Conservation (phyloP, 1,140 invertebrate genomes). For the Drosophila cardini region DNA sequence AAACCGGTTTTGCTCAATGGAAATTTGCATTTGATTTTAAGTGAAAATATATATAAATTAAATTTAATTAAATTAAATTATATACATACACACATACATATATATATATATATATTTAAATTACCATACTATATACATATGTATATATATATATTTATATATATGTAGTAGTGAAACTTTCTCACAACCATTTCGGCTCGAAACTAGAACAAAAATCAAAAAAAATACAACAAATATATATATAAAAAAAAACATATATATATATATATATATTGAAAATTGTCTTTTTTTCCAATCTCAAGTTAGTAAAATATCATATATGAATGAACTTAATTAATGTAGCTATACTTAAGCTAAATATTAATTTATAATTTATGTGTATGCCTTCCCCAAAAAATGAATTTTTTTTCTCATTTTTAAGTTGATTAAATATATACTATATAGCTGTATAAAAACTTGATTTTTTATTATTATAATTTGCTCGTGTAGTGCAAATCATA, state of each 20-base stretch:
- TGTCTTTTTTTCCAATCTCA: constrained; percentile 30
- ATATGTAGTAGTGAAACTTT: constrained; percentile 62
- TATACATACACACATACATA: constrained; percentile 31
- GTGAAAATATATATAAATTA: constrained; percentile 28
- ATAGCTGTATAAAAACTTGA: constrained; percentile 1
- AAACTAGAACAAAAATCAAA: constrained; percentile 41
- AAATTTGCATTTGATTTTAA: constrained; percentile 66
- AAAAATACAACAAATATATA: constrained; percentile 15
- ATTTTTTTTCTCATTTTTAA: constrained; percentile 17
- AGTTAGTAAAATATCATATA: constrained; percentile 33
- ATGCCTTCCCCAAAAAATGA: background rate
- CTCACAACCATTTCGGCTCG: constrained; percentile 35
- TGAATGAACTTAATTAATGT: constrained; percentile 27
- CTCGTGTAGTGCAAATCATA: too few relatives aligned
- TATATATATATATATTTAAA: constrained; percentile 25
- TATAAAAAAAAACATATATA: constrained; percentile 39
- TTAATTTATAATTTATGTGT: constrained; percentile 32
- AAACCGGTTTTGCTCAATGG: constrained; percentile 61
- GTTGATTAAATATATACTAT: constrained; percentile 23
- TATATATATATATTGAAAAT: constrained; percentile 32
- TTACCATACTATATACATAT: constrained; percentile 42
- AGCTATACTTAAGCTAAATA: constrained; percentile 46
- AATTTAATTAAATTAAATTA: constrained; percentile 26
- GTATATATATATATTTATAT: constrained; percentile 37
- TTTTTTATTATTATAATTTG: constrained; percentile 11